Percentiles rank a stretch among this genome's conserved stretches.
phyloP scores from a whole-genome alignment of 2,113 vertebrate species.

The Sarotherodon lohbergeri region DNA sequence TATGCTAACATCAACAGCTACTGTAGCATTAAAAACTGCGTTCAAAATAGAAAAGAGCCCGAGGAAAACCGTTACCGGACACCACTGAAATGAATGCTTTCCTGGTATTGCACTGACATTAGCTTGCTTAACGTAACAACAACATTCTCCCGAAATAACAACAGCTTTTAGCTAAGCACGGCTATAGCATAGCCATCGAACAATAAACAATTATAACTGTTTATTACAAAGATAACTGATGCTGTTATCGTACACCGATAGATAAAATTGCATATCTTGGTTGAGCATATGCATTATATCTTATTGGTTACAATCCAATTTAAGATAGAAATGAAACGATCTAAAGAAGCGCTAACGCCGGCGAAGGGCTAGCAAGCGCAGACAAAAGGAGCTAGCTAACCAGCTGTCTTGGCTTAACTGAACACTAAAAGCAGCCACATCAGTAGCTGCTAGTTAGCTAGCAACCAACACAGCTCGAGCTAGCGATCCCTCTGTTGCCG shows the following conservation, averaged over 20 bases:
- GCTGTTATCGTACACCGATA: not conserved
- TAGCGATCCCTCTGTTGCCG: not conserved
- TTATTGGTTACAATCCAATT: not conserved
- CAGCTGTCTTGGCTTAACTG: constrained; percentile 18
- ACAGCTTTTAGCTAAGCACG: constrained; percentile 6
- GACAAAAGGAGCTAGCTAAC: constrained; percentile 68
- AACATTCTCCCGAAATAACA: constrained; percentile 2
- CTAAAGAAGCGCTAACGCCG: not conserved
- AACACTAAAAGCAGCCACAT: constrained; percentile 5
- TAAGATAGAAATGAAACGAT: not conserved
- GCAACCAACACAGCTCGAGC: not conserved
- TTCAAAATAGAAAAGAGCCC: not conserved
- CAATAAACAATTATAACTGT: not conserved
- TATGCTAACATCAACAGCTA: not conserved
- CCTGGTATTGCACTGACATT: constrained; percentile 3
- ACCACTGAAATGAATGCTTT: not conserved
- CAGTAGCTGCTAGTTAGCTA: constrained; percentile 7
- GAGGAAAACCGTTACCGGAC: not conserved
- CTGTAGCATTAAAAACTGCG: not conserved
- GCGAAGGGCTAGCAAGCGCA: not conserved
- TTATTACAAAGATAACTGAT: not conserved
- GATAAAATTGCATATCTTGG: not conserved
- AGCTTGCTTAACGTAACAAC: not conserved
- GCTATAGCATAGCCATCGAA: not conserved
- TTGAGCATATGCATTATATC: not conserved